phyloP scores from a whole-genome alignment of 2,113 vertebrate genomes.

The Potamarius usumacintae region DNA sequence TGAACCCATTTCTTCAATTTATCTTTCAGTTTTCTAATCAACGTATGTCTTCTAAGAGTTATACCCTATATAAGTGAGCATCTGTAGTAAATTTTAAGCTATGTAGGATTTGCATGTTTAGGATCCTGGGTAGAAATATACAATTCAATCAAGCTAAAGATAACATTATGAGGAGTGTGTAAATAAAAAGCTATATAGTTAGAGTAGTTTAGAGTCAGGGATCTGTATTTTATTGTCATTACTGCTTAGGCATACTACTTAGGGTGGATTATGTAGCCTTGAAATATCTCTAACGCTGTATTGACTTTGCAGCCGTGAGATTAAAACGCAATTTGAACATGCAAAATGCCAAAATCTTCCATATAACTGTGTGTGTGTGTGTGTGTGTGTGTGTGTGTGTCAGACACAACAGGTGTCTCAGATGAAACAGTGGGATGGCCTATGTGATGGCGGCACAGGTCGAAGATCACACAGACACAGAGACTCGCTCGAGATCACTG shows the following conservation, averaged over 20 bases:
- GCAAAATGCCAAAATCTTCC: neutral
- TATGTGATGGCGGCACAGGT: conserved; percentile 63
- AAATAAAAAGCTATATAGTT: neutral
- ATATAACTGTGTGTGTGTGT: conserved; percentile 2
- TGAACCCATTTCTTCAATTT: neutral
- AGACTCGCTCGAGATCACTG: conserved; percentile 72
- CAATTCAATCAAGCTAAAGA: neutral
- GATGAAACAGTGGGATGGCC: conserved; percentile 69
- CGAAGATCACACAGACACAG: conserved; percentile 66
- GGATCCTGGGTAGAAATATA: neutral
- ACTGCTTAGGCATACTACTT: neutral
- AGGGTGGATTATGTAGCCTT: neutral
- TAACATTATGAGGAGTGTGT: neutral
- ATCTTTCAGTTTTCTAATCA: neutral
- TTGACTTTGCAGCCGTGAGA: neutral
- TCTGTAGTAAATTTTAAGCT: neutral
- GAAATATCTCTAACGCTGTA: neutral
- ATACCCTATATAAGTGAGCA: neutral
- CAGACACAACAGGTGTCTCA: conserved; percentile 78
- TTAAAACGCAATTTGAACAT: neutral
- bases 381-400: conserved; percentile 43
- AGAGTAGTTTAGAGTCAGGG: neutral
- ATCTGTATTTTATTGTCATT: neutral
- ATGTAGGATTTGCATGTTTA: neutral
- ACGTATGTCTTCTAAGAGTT: neutral